A percentile compares a stretch with the other conserved stretches of the same genome.
These are phyloP conservation scores for Bedellia somnulentella DNA, from an alignment of 2,888 invertebrate genomes.

Conservation along the genomic window DNA sequence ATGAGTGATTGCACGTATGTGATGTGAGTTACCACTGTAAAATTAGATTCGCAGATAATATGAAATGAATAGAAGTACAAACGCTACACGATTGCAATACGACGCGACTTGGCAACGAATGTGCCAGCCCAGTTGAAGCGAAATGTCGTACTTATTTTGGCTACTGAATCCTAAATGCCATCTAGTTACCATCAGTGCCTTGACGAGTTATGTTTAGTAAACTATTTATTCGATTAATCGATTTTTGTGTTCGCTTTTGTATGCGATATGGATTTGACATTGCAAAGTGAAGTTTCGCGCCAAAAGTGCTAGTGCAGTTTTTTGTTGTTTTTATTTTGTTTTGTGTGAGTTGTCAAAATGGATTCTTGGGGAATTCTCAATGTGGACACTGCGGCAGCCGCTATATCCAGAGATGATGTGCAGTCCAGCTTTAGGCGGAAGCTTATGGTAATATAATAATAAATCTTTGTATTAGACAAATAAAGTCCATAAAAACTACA, in stretches of 20 bases:
- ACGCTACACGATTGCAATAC: constrained; percentile 46
- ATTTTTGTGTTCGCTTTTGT: no score
- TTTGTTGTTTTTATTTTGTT: constrained; percentile 3
- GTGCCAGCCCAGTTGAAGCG: constrained; percentile 53
- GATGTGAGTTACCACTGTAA: no score
- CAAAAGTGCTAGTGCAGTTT: constrained; percentile 15
- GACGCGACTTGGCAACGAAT: constrained; percentile 48
- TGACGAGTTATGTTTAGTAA: constrained; percentile 12
- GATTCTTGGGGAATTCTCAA: constrained; percentile 74
- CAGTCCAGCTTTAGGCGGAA: constrained; percentile 54
- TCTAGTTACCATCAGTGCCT: constrained; percentile 8
- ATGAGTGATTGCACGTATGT: no score
- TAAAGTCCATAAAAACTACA: no score
- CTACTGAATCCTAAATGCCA: constrained; percentile 27
- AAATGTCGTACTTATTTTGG: constrained; percentile 61
- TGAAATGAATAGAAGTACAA: no score
- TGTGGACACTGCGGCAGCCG: constrained; percentile 65
- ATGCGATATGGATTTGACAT: no score
- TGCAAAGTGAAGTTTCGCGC: constrained; percentile 23
- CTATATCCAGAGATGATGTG: constrained; percentile 70
- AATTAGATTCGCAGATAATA: no score
- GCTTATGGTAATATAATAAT: constrained; percentile 31
- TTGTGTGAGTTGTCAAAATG: constrained; percentile 34
- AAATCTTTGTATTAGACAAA: background rate
- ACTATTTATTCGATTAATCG: no score